Evolutionary conservation across 2,888 invertebrate species (phyloP).

Genomic region (Ditula angustiorana): DNA sequence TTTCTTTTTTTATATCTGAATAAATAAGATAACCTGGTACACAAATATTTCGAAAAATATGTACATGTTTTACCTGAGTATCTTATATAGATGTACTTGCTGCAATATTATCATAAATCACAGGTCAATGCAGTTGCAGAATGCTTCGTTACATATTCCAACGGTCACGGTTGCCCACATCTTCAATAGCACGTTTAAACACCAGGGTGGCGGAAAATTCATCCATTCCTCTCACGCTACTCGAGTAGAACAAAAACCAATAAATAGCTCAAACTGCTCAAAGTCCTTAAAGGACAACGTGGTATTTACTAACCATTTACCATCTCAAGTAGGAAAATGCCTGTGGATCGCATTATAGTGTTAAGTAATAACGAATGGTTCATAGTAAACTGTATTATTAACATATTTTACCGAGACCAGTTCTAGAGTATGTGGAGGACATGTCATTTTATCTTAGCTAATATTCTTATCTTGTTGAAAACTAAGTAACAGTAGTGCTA

Average conservation of each 20-base stretch:
- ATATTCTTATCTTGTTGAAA: not conserved
- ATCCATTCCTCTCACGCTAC: not conserved
- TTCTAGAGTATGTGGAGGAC: not conserved
- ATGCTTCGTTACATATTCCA: not conserved
- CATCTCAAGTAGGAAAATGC: slow-evolving; percentile 19
- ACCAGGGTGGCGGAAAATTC: not conserved
- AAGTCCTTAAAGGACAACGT: too few relatives aligned
- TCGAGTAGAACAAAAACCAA: not conserved
- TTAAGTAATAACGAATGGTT: slow-evolving; percentile 11
- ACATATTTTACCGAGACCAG: slow-evolving; percentile 10
- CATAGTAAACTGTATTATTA: slow-evolving; percentile 23
- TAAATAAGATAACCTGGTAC: too few relatives aligned
- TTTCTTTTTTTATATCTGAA: too few relatives aligned
- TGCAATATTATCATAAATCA: too few relatives aligned
- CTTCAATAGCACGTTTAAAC: not conserved
- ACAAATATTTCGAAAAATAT: too few relatives aligned
- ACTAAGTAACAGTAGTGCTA: too few relatives aligned
- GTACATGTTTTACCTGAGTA: too few relatives aligned
- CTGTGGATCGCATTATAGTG: slow-evolving; percentile 19
- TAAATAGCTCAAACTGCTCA: not conserved
- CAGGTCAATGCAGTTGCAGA: too few relatives aligned
- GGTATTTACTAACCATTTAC: slow-evolving; percentile 19
- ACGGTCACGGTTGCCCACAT: not conserved
- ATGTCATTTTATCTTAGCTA: not conserved
- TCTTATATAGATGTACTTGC: too few relatives aligned